Evolutionary conservation across 1,140 invertebrate genomes (phyloP).

Genomic region (Cydia pomonella): DNA sequence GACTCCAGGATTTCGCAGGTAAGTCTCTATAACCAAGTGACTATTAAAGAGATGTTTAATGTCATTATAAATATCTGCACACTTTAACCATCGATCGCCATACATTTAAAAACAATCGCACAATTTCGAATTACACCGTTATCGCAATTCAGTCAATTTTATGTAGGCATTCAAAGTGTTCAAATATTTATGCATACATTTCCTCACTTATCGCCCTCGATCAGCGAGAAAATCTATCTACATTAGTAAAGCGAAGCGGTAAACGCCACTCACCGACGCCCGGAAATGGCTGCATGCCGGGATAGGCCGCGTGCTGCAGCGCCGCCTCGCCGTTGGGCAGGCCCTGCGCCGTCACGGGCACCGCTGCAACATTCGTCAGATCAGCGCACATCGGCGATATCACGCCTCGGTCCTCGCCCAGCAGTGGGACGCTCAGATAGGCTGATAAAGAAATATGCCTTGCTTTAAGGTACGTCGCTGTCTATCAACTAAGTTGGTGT

Average conservation of each 20-base stretch:
- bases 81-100: neutral
- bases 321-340: slow-evolving; percentile 94
- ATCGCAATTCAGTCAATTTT: no score
- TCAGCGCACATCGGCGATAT: slow-evolving; percentile 18
- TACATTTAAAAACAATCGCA: no score
- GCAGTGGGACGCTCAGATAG: slow-evolving; percentile 8
- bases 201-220: neutral
- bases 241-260: slow-evolving; percentile 15
- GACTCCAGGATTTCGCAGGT: neutral
- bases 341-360: slow-evolving; percentile 93
- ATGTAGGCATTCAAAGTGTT: no score
- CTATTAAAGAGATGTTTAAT: neutral
- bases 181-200: neutral
- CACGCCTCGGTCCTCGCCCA: slow-evolving; percentile 5
- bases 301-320: slow-evolving; percentile 91
- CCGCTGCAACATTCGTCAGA: slow-evolving; percentile 56
- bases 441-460: neutral
- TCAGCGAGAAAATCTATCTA: no score
- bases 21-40: neutral
- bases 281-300: slow-evolving; percentile 94
- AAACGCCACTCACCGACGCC: slow-evolving; percentile 90
- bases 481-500: neutral
- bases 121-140: no score
- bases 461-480: neutral
- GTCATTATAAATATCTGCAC: neutral